A percentile compares a stretch with the other conserved stretches of the same genome.
phyloP scores from a whole-genome alignment of 2,113 vertebrate genomes.

The Motacilla alba region DNA sequence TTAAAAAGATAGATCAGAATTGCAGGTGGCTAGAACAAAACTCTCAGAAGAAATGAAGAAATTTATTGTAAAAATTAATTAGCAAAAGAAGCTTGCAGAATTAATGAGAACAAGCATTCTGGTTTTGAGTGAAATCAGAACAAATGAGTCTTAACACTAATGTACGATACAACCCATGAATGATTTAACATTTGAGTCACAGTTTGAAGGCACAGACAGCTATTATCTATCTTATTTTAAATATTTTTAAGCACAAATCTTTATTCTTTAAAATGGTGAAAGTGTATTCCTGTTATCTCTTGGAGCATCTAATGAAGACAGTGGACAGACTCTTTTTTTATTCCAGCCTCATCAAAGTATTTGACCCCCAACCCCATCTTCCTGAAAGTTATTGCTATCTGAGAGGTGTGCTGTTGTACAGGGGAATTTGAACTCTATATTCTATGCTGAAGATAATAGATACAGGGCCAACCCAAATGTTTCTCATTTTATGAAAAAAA shows the following conservation, averaged over 20 bases:
- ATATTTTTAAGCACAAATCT: not conserved
- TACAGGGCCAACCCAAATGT: not conserved
- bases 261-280: not conserved
- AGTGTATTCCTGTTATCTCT: not conserved
- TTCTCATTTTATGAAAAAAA: not conserved
- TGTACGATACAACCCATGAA: not conserved
- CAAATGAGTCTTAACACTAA: constrained; percentile 43
- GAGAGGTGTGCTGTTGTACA: not conserved
- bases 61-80: constrained; percentile 38
- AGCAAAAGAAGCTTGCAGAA: not conserved
- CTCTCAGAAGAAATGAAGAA: not conserved
- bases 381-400: not conserved
- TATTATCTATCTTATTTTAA: not conserved
- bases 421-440: not conserved
- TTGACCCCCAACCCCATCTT: not conserved
- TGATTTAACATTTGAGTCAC: constrained; percentile 22
- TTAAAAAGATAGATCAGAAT: not conserved
- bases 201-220: not conserved
- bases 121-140: constrained; percentile 39
- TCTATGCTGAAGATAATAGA: not conserved
- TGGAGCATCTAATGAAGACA: not conserved
- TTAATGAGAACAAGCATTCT: constrained; percentile 4
- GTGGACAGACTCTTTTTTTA: not conserved
- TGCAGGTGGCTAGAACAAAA: not conserved
- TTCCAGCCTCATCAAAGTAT: not conserved